Evolutionary conservation across 2,113 vertebrate species (phyloP), one percentile per base, ranked within the genome.

Genomic region (Ctenomys sociabilis): DNA sequence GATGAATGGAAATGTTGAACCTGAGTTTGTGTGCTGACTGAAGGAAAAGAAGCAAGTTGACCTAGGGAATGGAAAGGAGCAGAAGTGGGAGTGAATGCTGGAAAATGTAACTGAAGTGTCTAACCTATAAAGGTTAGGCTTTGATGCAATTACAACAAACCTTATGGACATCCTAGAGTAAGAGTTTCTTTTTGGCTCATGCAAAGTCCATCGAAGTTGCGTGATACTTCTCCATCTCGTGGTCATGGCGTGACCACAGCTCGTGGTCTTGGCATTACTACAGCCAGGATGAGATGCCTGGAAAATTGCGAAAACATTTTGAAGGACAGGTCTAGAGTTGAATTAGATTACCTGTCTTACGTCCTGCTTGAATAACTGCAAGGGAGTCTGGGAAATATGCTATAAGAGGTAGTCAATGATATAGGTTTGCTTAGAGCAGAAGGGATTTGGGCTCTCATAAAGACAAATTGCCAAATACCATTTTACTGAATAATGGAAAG

Each of bases 401-500:
- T 52, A 57, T 73, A 35, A 93, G 87, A 81, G 12, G 4, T 87
- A 72, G 32, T 63, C 37, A 26, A 26, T 26, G 64, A 11, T 80
- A n/a, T 85, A 66, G 73, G 49, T 90, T 88, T 94, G 72, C 57
- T 54, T 89, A 70, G 12, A 72, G 37, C 14, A 40, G 22, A 30
- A 88, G 43, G 88, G 37, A 81, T 87, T 95, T 90, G 61, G 10
- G 43, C 81, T 84, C 93, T 57, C 49, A 57, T 63, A 32, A 75
- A 94, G 54, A 93, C 88, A 85, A 89, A 13, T 63, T 52, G 66
- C 85, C 52, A 66, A 95, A 78, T 32, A 78, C 19, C 32, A 24
- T 37, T 37, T 90, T 87, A 35, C 87, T 94, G 61, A 84, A 35
- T 94, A 43, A 91, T 77, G 52, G 66, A 85, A 88, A 37, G 57